Evolutionary conservation across 2,797 vertebrate species (phyloP).

Genomic region (Chelon auratus): DNA sequence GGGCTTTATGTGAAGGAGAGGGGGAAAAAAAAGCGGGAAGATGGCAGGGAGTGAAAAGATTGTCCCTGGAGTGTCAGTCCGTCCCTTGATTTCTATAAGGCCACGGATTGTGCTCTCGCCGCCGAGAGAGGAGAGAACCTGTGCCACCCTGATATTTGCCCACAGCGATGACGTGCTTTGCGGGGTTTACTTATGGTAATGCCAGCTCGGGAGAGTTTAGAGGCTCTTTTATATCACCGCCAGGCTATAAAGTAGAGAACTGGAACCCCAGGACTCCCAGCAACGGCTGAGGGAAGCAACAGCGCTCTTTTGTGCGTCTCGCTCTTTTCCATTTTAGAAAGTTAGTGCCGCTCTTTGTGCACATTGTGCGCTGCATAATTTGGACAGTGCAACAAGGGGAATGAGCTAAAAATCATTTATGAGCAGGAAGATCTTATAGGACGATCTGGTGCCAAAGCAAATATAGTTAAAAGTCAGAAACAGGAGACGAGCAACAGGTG

Average conservation of each 20-base stretch:
- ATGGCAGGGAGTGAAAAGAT: slow-evolving; percentile 28
- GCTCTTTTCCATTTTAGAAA: slow-evolving; percentile 6
- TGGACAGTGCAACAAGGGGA: too few relatives aligned
- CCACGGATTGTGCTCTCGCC: slow-evolving; percentile 53
- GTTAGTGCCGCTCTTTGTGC: neutral
- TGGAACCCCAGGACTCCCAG: slow-evolving; percentile 67
- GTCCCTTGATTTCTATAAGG: slow-evolving; percentile 46
- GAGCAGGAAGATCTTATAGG: too few relatives aligned
- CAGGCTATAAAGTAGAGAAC: slow-evolving; percentile 63
- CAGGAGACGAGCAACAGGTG: neutral
- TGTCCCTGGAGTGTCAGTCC: slow-evolving; percentile 32
- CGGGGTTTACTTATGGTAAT: slow-evolving; percentile 85
- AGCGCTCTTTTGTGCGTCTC: slow-evolving; percentile 59
- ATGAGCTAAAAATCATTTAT: too few relatives aligned
- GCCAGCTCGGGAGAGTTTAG: slow-evolving; percentile 71
- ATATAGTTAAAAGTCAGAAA: neutral
- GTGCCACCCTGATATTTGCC: slow-evolving; percentile 79
- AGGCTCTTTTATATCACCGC: slow-evolving; percentile 76
- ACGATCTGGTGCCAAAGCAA: too few relatives aligned
- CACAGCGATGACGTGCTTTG: slow-evolving; percentile 77
- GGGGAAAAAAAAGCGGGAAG: neutral
- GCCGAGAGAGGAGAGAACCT: slow-evolving; percentile 50
- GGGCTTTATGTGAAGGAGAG: neutral
- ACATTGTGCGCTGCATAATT: too few relatives aligned
- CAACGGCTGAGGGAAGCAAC: slow-evolving; percentile 61